phyloP scores from a whole-genome alignment of 2,888 invertebrate species.

The Caenorhabditis japonica region DNA sequence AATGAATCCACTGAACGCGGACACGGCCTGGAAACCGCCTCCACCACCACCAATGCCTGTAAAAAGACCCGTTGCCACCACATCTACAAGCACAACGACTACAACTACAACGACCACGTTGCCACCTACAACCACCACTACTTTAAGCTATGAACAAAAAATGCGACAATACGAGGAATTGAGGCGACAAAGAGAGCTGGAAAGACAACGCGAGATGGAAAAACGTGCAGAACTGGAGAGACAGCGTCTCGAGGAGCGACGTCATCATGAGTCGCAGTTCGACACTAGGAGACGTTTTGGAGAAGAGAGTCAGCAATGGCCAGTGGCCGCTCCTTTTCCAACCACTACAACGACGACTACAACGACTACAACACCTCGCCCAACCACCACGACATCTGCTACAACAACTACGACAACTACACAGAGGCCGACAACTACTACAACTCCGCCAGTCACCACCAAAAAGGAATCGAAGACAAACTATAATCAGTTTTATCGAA shows the following conservation, averaged over 20 bases:
- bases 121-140: constrained; percentile 6
- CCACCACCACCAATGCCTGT: constrained; percentile 39
- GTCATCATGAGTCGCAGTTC: constrained; percentile 12
- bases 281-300: constrained; percentile 18
- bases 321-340: background rate
- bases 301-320: constrained; percentile 9
- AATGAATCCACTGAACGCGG: constrained; percentile 7
- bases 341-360: constrained; percentile 10
- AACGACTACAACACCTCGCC: constrained; percentile 1
- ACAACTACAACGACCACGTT: constrained; percentile 17
- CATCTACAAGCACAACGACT: constrained; percentile 3
- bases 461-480: constrained; percentile 7
- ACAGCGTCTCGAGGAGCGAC: constrained; percentile 4
- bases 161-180: constrained; percentile 23
- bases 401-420: constrained; percentile 11
- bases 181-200: constrained; percentile 2
- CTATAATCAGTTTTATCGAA: constrained; percentile 11
- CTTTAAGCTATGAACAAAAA: constrained; percentile 19
- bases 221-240: constrained; percentile 15
- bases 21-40: constrained; percentile 10
- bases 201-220: constrained; percentile 13
- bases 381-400: constrained; percentile 7
- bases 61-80: background rate
- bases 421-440: background rate
- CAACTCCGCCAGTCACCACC: background rate